Evolutionary conservation across 2,113 vertebrate species (phyloP).

Genomic region (Brevimyrus niger): DNA sequence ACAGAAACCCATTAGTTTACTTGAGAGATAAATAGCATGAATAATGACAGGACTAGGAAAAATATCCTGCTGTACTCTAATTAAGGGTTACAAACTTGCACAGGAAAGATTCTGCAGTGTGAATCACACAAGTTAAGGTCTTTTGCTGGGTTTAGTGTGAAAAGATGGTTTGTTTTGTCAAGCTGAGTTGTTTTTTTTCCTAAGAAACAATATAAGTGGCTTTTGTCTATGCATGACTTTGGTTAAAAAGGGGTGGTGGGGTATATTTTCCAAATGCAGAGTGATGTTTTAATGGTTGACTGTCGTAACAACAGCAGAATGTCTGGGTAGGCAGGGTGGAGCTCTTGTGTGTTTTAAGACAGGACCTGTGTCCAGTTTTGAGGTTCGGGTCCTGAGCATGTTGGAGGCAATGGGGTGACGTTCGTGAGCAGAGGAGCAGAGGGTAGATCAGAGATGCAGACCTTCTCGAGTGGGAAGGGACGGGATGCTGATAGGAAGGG

Average conservation of each 20-base stretch:
- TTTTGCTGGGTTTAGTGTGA: neutral
- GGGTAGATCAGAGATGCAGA: neutral
- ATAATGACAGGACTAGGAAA: neutral
- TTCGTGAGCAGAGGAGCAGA: neutral
- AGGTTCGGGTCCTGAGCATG: neutral
- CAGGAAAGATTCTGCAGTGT: neutral
- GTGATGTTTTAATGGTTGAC: neutral
- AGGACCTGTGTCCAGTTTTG: neutral
- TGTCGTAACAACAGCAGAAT: neutral
- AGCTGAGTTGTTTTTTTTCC: neutral
- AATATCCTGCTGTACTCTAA: neutral
- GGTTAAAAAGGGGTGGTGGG: neutral
- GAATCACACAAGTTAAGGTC: neutral
- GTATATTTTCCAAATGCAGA: too few relatives aligned
- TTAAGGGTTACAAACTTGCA: neutral
- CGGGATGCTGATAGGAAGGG: neutral
- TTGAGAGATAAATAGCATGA: neutral
- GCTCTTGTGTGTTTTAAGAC: neutral
- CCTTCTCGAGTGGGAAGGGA: neutral
- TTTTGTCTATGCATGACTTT: neutral
- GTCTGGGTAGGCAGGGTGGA: neutral
- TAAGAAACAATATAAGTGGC: neutral
- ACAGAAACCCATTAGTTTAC: neutral
- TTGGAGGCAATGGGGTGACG: neutral
- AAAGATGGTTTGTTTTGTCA: neutral